Evolutionary conservation across 37 sponge, comb jelly and placozoan genomes (phyloP), one percentile per base, ranked within the genome.

Genomic region (Diacarnus erythraeanus): DNA sequence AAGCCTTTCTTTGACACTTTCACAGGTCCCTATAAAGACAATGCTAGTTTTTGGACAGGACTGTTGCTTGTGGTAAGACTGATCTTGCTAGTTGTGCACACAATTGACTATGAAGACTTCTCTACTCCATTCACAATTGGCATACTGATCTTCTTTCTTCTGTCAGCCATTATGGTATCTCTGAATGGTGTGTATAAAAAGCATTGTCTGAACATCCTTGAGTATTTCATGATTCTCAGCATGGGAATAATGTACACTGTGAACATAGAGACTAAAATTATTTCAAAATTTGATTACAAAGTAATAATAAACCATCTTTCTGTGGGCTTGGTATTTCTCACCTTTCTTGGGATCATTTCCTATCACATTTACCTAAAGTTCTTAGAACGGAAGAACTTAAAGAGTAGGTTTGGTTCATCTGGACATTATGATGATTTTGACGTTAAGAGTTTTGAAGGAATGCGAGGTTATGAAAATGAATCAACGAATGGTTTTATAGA

Each of bases 1-100:
- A 74, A 74, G 57, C 74, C 74, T 21, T 74, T 74, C 74, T 54
- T 74, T 74, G 74, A 74, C 54, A 36, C 57, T 5, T 74, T 56
- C 57, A 74, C 74, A 31, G 74, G 74, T 1, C 74, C 74, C 18
- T 74, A 17, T 27, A 74, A 10, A 25, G 35, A 54, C 20, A 1
- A 6, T 22, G 57, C 57, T 25, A 23, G 57, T 1, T 74, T 31
- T 30, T 74, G 74, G 74, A 41, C 74, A 26, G 74, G 74, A 20
- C 31, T 74, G n/a, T 43, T 74, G 2, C 57, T 74, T 15, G 31
- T 74, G 26, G 9, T 20, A 17, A 74, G 74, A 34, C 18, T 54
- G 18, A 10, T 74, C 12, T 8, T 74, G 8, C 57, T 74, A 8
- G 15, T 54, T 30, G 57, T 30, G 23, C 41, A 38, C 1, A 36